Evolutionary conservation across 2,797 vertebrate genomes (phyloP), one percentile per base, ranked within the genome.

Genomic region (Rhadinocentrus ornatus): DNA sequence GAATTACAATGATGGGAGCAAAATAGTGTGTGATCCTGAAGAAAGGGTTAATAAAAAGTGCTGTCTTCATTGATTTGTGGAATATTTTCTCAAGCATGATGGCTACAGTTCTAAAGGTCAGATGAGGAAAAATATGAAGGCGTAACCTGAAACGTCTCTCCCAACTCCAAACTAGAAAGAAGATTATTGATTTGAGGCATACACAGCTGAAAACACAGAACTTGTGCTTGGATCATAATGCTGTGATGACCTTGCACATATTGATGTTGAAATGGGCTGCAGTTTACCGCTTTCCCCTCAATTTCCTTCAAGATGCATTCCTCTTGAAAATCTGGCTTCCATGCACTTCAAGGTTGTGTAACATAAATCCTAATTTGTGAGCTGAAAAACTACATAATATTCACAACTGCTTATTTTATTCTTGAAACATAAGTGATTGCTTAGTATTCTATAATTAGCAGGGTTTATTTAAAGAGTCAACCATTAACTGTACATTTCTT

Each of bases 41-140:
- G 61, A 73, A 79, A 74, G 81, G 77, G 82, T 90, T 87, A 78
- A 86, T 84, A 75, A 81, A 88, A 87, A 80, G 60, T 48, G 66
- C 78, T 27, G 69, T 74, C 80, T 57, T 71, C 34, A 89, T 90
- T 69, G 82, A 92, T 91, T 88, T 81, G 69, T 54, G 20, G 78
- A 82, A 76, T 82, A 80, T 86, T 87, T 87, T 89, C 78, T 87
- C 83, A 74, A 76, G 78, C 73, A 72, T 80, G 77, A 84, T 80
- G 84, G 68, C 77, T 86, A 60, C 77, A 84, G 70, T 73, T 81
- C 62, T 60, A 88, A 93, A 93, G 90, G 93, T 93, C 90, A 86
- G 22, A 67, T 66, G 77, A 80, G 83, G 83, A 75, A 77, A 85
- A 81, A 81, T 78, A 89, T 70, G 57, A 83, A 82, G 80, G 74